Evolutionary conservation across 2,113 vertebrate genomes (phyloP).

Genomic region (Sinocyclocheilus grahami): DNA sequence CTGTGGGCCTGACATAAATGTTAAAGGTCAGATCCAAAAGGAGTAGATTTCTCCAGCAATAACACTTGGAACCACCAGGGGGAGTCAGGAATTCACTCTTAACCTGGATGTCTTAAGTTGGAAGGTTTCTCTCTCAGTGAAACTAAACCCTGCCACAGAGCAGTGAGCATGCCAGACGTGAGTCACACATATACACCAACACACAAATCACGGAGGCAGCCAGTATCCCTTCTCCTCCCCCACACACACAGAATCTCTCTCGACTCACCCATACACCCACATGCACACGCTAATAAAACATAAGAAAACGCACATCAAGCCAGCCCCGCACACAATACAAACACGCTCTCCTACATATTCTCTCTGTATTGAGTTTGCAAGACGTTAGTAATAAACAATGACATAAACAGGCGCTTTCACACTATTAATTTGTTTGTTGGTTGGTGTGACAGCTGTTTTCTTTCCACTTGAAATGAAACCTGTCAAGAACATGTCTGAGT

Average conservation of each 20-base stretch:
- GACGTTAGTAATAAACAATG: conserved; percentile 40
- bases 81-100: conserved; percentile 52
- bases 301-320: conserved; percentile 26
- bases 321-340: conserved; percentile 1
- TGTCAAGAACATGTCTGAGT: neutral
- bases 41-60: neutral
- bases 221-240: conserved; percentile 34
- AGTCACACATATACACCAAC: conserved; percentile 46
- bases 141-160: conserved; percentile 45
- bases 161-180: conserved; percentile 52
- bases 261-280: conserved; percentile 31
- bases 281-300: conserved; percentile 27
- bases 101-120: conserved; percentile 39
- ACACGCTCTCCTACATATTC: conserved; percentile 27
- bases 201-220: conserved; percentile 30
- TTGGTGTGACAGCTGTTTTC: neutral
- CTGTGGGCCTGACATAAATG: neutral
- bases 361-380: conserved; percentile 16
- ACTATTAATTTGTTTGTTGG: neutral
- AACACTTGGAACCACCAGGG: conserved; percentile 47
- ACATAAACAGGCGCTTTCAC: conserved; percentile 14
- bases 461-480: conserved; percentile 2
- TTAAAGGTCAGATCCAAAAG: neutral
- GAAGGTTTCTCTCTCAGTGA: conserved; percentile 33
- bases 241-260: conserved; percentile 28